Evolutionary conservation across 1,140 invertebrate species (phyloP).

Genomic region (Mercenaria mercenaria): DNA sequence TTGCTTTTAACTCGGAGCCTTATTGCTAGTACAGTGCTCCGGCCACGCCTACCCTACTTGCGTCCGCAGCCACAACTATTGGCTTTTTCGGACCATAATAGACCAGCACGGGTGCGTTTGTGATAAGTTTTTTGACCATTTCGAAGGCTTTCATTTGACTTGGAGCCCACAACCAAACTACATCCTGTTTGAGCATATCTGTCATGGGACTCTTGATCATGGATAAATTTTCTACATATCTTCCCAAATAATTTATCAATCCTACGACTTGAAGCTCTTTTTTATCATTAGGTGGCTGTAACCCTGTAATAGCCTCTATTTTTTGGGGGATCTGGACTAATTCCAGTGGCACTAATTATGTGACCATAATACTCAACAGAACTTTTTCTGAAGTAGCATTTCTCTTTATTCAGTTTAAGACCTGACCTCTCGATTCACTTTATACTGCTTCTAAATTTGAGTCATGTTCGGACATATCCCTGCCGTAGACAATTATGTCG

Average conservation of each 20-base stretch:
- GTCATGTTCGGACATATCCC: constrained; percentile 50
- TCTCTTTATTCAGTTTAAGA: constrained; percentile 38
- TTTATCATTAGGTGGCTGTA: constrained; percentile 61
- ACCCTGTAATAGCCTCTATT: constrained; percentile 83
- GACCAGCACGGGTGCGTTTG: constrained; percentile 63
- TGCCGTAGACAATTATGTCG: constrained; percentile 73
- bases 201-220: constrained; percentile 20
- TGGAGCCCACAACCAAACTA: constrained; percentile 50
- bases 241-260: constrained; percentile 71
- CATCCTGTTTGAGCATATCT: constrained; percentile 33
- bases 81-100: constrained; percentile 59
- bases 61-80: constrained; percentile 66
- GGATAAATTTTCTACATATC: constrained; percentile 62
- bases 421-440: constrained; percentile 73
- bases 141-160: constrained; percentile 54
- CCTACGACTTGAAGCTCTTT: constrained; percentile 72
- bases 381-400: not conserved
- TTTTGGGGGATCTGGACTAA: constrained; percentile 77
- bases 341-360: constrained; percentile 28
- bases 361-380: not conserved
- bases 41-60: constrained; percentile 47
- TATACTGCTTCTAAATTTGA: constrained; percentile 77
- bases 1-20: constrained; percentile 51
- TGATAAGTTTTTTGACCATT: constrained; percentile 36
- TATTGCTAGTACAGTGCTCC: constrained; percentile 57